Conservation (phyloP, 92 coral and sea anemone species). For the Paragorgia papillata region DNA sequence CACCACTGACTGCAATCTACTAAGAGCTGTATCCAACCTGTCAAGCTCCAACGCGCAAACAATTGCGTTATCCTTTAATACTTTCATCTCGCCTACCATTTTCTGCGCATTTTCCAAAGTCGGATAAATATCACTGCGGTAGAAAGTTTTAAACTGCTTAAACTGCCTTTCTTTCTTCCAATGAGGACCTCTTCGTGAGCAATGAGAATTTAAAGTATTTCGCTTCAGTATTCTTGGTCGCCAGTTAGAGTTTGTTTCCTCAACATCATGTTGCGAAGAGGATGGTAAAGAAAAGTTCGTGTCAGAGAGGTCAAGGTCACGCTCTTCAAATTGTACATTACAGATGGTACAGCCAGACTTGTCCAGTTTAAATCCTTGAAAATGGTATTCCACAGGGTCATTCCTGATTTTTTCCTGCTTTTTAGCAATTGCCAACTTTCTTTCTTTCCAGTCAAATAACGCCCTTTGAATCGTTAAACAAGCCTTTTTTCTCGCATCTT, state of each 20-base stretch:
- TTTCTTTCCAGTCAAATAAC: not conserved
- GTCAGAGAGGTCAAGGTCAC: not conserved
- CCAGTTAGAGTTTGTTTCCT: not conserved
- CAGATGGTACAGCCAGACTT: conserved; percentile 73
- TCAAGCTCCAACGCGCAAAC: conserved; percentile 13
- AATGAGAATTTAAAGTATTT: conserved; percentile 26
- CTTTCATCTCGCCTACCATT: not conserved
- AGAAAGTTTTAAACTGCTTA: conserved; percentile 46
- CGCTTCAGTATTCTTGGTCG: not conserved
- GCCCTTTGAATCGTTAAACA: conserved; percentile 8
- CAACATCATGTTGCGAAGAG: not conserved
- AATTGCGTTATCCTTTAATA: not conserved
- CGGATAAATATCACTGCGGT: conserved; percentile 27
- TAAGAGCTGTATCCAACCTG: conserved; percentile 1
- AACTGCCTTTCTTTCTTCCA: conserved; percentile 59
- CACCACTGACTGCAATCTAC: not conserved
- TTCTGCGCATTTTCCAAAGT: conserved; percentile 21
- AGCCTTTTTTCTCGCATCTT: not conserved
- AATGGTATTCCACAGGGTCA: conserved; percentile 32
- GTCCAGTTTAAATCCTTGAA: conserved; percentile 67
- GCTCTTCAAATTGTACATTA: conserved; percentile 9
- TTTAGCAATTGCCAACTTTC: not conserved
- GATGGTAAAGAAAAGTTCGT: not conserved
- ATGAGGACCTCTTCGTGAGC: conserved; percentile 38
- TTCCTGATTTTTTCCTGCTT: not conserved